Evolutionary conservation across 2,797 vertebrate genomes (phyloP).

Genomic region (Dicrostonyx torquatus): DNA sequence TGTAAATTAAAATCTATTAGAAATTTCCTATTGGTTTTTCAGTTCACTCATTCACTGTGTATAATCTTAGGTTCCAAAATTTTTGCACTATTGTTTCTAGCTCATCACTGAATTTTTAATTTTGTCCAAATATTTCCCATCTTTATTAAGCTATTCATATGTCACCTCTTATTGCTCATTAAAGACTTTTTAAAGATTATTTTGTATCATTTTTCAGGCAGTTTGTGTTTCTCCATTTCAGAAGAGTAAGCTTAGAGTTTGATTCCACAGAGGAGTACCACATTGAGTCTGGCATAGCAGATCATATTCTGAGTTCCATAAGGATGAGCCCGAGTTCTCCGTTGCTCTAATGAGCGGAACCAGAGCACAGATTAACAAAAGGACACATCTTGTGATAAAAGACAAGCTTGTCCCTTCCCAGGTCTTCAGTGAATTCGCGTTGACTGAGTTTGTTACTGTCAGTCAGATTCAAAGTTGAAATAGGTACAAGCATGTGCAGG

Average conservation of each 20-base stretch:
- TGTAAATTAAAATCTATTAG: not conserved
- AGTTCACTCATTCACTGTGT: not conserved
- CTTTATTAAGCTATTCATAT: not conserved
- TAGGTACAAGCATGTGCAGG: slow-evolving; percentile 85
- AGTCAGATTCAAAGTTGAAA: slow-evolving; percentile 78
- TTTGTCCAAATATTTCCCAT: not conserved
- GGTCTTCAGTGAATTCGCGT: slow-evolving; percentile 68
- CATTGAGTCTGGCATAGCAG: not conserved
- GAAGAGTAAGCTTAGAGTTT: not conserved
- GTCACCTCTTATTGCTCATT: not conserved
- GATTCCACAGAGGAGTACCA: not conserved
- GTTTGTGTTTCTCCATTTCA: not conserved
- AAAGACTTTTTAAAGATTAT: not conserved
- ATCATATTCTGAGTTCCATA: not conserved
- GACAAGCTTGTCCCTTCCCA: slow-evolving; percentile 63
- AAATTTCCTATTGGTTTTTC: not conserved
- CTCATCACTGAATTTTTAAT: not conserved
- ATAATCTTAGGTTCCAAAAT: not conserved
- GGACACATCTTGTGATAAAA: slow-evolving; percentile 65
- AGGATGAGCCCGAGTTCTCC: not conserved
- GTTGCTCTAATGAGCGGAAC: slow-evolving; percentile 8
- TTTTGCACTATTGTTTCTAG: not conserved
- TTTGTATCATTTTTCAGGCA: not conserved
- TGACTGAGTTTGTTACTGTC: slow-evolving; percentile 67
- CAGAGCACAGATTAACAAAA: slow-evolving; percentile 6